These are phyloP conservation scores for Ditylenchus weischeri DNA, from an alignment of 2,888 invertebrate species.

Conservation along the genomic window DNA sequence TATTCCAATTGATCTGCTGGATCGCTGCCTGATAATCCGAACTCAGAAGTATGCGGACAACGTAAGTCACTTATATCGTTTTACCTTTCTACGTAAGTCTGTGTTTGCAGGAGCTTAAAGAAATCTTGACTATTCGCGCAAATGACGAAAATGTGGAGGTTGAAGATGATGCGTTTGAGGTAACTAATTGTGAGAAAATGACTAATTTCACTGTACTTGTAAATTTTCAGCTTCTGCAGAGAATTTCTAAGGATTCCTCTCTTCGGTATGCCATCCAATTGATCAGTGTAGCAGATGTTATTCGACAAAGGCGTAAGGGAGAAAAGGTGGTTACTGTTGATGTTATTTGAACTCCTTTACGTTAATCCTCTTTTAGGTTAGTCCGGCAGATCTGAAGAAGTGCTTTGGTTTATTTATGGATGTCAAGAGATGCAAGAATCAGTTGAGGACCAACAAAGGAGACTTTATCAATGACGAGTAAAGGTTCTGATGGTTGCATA, in stretches of 20 bases:
- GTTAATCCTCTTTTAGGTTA: constrained; percentile 59
- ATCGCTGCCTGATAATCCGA: constrained; percentile 65
- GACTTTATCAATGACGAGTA: constrained; percentile 23
- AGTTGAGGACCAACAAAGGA: constrained; percentile 25
- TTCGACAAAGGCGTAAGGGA: constrained; percentile 83
- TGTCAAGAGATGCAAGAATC: constrained; percentile 69
- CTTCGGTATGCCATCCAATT: constrained; percentile 93
- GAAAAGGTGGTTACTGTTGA: constrained; percentile 61
- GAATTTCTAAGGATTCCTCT: constrained; percentile 2
- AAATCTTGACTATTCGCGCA: constrained; percentile 50
- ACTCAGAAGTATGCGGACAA: constrained; percentile 65
- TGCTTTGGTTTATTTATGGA: constrained; percentile 92
- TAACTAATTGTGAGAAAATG: constrained; percentile 35
- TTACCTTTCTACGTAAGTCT: too few species aligned
- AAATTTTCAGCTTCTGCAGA: not conserved
- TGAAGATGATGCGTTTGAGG: constrained; percentile 79
- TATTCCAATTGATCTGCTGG: constrained; percentile 90
- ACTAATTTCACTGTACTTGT: not conserved
- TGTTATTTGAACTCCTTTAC: not conserved
- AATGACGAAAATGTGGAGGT: constrained; percentile 97
- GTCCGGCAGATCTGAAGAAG: constrained; percentile 83
- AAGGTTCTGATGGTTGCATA: not conserved
- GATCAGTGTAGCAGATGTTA: constrained; percentile 89
- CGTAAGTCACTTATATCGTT: constrained; percentile 15
- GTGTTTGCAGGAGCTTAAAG: constrained; percentile 30